Conservation (phyloP, 1,140 invertebrate species). For the Papilio polyxenes region DNA sequence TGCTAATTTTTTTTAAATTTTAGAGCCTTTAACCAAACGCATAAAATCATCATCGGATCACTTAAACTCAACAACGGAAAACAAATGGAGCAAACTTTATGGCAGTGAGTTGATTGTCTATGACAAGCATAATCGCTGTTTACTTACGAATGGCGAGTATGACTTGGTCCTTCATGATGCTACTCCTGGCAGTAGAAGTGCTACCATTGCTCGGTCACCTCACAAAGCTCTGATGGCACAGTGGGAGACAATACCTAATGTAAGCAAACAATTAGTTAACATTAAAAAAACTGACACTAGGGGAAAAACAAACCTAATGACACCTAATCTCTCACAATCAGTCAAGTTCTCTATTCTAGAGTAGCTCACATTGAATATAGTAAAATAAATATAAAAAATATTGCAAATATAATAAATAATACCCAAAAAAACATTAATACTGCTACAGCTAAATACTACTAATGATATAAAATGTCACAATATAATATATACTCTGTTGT, state of each 20-base stretch:
- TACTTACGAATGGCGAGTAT: slow-evolving; percentile 94
- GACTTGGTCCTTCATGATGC: slow-evolving; percentile 91
- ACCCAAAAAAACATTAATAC: no score
- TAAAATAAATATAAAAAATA: no score
- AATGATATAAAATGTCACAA: no score
- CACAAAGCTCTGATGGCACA: slow-evolving; percentile 78
- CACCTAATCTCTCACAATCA: no score
- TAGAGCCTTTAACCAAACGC: slow-evolving; percentile 73
- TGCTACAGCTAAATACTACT: no score
- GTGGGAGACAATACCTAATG: slow-evolving; percentile 91
- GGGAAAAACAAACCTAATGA: no score
- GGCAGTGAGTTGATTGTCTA: slow-evolving; percentile 94
- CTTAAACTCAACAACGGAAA: slow-evolving; percentile 59
- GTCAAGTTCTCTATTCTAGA: no score
- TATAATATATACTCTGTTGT: background rate
- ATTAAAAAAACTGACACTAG: no score
- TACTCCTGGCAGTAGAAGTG: slow-evolving; percentile 73
- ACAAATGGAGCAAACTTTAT: slow-evolving; percentile 85
- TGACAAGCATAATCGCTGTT: slow-evolving; percentile 93
- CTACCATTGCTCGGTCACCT: slow-evolving; percentile 74
- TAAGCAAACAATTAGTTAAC: slow-evolving; percentile 67
- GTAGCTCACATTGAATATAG: no score
- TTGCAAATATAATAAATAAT: no score
- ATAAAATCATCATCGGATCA: slow-evolving; percentile 67
- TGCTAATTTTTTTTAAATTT: slow-evolving; percentile 28